A percentile compares a stretch with the other conserved stretches of the same genome.
phyloP scores from a whole-genome alignment of 2,113 vertebrate genomes.

The Heteronetta atricapilla region DNA sequence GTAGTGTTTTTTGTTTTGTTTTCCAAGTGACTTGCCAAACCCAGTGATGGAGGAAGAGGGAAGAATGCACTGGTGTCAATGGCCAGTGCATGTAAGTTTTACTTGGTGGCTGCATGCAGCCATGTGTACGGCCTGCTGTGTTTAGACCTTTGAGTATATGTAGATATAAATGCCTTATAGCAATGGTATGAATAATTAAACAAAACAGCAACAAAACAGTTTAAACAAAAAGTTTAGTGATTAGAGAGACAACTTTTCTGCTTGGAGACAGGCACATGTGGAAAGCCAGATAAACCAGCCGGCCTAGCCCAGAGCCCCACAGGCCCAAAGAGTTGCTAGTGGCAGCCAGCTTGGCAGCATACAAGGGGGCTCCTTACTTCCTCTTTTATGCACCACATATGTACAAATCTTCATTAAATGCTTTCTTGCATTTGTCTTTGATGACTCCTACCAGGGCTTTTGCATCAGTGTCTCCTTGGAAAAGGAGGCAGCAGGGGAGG shows the following conservation, averaged over 20 bases:
- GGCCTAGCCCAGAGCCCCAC: background rate
- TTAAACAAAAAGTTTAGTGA: too few relatives aligned
- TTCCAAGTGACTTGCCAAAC: background rate
- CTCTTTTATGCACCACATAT: background rate
- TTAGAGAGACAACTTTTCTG: background rate
- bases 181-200: background rate
- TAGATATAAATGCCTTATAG: background rate
- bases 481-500: background rate
- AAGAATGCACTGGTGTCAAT: fast-evolving
- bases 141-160: background rate
- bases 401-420: background rate
- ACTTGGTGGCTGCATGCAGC: background rate
- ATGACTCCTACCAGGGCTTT: background rate
- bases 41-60: background rate
- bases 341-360: background rate
- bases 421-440: background rate
- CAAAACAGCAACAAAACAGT: background rate
- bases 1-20: background rate
- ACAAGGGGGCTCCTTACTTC: background rate
- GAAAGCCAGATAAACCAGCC: background rate
- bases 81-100: background rate
- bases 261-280: background rate
- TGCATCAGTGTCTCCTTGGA: background rate
- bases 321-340: background rate
- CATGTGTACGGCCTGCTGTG: fast-evolving